Conservation (phyloP, 1,140 invertebrate species). For the Aphis gossypii region DNA sequence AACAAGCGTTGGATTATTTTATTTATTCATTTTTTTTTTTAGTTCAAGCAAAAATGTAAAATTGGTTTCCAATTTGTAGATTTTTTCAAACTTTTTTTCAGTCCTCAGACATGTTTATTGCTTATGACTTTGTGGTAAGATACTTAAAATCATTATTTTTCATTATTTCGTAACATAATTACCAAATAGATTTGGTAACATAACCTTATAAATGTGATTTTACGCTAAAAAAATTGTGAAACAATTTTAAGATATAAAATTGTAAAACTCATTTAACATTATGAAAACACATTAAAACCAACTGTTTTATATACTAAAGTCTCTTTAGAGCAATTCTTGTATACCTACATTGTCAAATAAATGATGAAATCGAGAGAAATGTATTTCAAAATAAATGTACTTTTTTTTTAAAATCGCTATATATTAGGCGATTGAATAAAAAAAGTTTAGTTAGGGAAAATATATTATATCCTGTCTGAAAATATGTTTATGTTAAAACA, state of each 20-base stretch:
- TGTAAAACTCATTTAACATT: background rate
- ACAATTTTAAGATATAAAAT: background rate
- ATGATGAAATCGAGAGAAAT: background rate
- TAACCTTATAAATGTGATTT: background rate
- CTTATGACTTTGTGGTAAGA: background rate
- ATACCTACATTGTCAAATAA: background rate
- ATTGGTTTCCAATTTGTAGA: background rate
- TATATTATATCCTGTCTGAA: too few species aligned
- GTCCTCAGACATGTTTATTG: background rate
- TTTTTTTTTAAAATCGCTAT: background rate
- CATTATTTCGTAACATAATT: constrained; percentile 10
- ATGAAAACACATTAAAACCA: background rate
- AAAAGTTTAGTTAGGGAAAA: background rate
- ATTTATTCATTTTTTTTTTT: background rate
- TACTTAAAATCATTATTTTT: background rate
- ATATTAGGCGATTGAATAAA: background rate
- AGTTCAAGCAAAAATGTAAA: background rate
- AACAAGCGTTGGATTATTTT: background rate
- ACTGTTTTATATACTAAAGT: background rate
- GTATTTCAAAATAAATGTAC: background rate
- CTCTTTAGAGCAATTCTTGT: background rate
- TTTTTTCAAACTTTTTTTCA: background rate
- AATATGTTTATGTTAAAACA: too few species aligned
- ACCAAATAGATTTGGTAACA: background rate
- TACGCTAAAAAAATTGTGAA: background rate